Evolutionary conservation across 1,140 invertebrate species (phyloP), one percentile per base, ranked within the genome.

Genomic region (Agraylea sexmaculata): DNA sequence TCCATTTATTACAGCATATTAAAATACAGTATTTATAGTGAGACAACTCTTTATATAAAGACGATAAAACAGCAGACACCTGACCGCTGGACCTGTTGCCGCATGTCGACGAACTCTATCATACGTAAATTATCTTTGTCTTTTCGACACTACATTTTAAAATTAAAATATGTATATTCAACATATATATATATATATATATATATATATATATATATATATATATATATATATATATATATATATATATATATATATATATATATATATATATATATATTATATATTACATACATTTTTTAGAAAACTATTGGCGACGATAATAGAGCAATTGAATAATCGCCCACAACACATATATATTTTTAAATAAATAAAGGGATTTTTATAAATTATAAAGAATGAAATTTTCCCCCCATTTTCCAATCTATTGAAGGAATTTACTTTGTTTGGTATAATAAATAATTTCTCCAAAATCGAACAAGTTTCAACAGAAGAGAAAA

Each of bases 181-280:
- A n/a, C n/a, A n/a, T n/a, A n/a, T n/a, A 31, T 31, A 31, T 31
- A 31, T 31, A 31, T 31, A 31, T 31, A 31, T 31, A 31, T 31
- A 31, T 31, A 13, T 31, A 31, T 31, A 5, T 31, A 31, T 31
- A 31, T 31, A 31, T 12, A 7, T 8, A 8, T 8, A 7, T 31
- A 7, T 31, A 31, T 15, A 31, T 31, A 31, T 16, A 7, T 31
- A 13, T 31, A 31, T 31, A 7, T 7, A 8, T 31, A 31, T 7
- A 8, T 16, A 31, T 25, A 31, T 31, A 31, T 8, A 12, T 15
- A 8, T 31, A 31, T 31, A 13, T 31, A 16, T 31, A 31, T 6
- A 31, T 31, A 13, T 31, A 25, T 25, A 25, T 25, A n/a, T 25
- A 25, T n/a, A 25, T 31, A 31, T 31, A 31, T 12, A 31, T 31